Evolutionary conservation across 2,797 vertebrate species (phyloP).

Genomic region (Chrysocyon brachyurus): DNA sequence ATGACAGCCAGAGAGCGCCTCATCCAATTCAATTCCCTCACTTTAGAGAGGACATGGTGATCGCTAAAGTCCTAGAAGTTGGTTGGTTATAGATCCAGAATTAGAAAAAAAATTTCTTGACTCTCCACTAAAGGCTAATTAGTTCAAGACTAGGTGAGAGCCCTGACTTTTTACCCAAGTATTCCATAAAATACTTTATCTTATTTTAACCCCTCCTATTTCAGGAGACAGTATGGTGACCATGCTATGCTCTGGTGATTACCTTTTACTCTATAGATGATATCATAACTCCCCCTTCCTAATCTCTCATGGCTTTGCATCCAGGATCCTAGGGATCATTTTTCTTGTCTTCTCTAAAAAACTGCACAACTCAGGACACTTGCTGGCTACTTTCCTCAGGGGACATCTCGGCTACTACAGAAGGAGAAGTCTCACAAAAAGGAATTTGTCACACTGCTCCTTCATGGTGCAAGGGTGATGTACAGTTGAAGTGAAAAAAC

Average conservation of each 20-base stretch:
- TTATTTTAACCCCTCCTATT: background rate
- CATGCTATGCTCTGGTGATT: background rate
- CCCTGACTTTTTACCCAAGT: background rate
- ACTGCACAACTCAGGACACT: background rate
- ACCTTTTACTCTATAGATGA: background rate
- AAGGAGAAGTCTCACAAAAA: background rate
- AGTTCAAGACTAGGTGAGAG: background rate
- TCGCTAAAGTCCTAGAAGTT: background rate
- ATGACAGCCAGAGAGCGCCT: background rate
- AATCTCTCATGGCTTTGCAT: background rate
- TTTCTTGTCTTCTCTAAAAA: background rate
- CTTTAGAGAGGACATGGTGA: background rate
- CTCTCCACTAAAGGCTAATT: background rate
- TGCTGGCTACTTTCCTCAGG: background rate
- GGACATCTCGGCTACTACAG: background rate
- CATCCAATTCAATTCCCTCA: background rate
- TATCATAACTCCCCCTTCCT: background rate
- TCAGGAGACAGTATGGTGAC: background rate
- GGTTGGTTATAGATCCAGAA: background rate
- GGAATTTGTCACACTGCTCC: background rate
- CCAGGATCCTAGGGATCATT: background rate
- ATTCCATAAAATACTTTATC: background rate
- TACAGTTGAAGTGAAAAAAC: background rate
- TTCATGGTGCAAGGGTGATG: background rate
- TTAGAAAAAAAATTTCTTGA: slow-evolving; percentile 16